Evolutionary conservation across 2,888 invertebrate species (phyloP).

Genomic region (Metacarcinus magister): DNA sequence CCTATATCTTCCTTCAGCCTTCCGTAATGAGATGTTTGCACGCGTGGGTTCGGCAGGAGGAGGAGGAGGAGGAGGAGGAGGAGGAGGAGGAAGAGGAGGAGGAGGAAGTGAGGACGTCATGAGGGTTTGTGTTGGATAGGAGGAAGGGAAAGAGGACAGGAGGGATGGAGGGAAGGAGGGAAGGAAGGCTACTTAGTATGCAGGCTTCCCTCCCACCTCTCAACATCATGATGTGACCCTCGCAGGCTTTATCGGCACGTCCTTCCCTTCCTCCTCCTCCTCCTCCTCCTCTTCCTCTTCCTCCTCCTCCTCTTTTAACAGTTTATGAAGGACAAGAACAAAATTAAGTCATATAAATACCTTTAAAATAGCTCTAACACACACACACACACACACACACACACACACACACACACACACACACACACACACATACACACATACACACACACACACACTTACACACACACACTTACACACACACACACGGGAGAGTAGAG

Average conservation of each 20-base stretch:
- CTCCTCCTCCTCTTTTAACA: neutral
- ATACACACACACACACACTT: slow-evolving; percentile 19
- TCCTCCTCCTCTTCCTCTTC: neutral
- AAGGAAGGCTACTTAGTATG: neutral
- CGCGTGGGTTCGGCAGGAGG: neutral
- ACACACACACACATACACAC: slow-evolving; percentile 33
- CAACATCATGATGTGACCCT: neutral
- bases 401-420: neutral
- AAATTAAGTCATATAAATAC: neutral
- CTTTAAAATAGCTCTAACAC: neutral
- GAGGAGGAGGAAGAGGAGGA: neutral
- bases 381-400: neutral
- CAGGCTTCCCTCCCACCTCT: slow-evolving; percentile 11
- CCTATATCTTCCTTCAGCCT: slow-evolving; percentile 17
- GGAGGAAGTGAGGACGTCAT: neutral
- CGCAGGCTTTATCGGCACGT: slow-evolving; percentile 20
- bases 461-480: slow-evolving; percentile 28
- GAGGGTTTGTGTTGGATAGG: neutral
- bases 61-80: neutral
- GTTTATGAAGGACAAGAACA: neutral
- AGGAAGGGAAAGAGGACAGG: neutral
- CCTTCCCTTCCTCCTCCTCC: neutral
- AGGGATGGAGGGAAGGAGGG: neutral
- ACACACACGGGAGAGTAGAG: neutral
- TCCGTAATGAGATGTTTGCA: slow-evolving; percentile 43